phyloP scores from a whole-genome alignment of 30 jellyfish, hydroid and myxozoan species.

The Morbakka virulenta region DNA sequence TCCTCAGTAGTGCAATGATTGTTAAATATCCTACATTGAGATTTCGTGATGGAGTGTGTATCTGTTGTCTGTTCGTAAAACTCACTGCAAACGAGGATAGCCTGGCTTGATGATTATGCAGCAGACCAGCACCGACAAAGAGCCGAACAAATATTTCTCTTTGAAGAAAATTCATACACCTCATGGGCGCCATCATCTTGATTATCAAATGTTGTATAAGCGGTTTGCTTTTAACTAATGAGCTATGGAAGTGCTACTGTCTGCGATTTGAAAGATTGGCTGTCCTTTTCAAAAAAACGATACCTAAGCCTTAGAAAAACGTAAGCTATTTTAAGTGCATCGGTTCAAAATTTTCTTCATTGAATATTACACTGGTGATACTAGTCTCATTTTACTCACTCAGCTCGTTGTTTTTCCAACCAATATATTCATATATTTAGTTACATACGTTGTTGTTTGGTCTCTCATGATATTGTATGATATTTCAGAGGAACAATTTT shows the following conservation, averaged over 20 bases:
- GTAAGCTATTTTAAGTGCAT: slow-evolving; percentile 26
- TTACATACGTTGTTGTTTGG: slow-evolving; percentile 40
- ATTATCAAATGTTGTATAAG: slow-evolving; percentile 19
- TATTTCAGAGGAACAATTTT: slow-evolving; percentile 39
- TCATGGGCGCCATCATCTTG: slow-evolving; percentile 18
- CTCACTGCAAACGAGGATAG: slow-evolving; percentile 19
- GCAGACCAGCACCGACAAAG: slow-evolving; percentile 22
- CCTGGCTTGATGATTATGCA: slow-evolving; percentile 17
- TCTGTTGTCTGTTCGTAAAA: slow-evolving; percentile 21
- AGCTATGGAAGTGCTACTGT: background rate
- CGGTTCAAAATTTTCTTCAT: slow-evolving; percentile 24
- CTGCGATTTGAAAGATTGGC: slow-evolving; percentile 42
- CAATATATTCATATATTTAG: slow-evolving; percentile 37
- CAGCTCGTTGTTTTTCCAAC: slow-evolving; percentile 47
- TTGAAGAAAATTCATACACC: slow-evolving; percentile 23
- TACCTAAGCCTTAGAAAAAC: slow-evolving; percentile 27
- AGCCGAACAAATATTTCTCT: slow-evolving; percentile 38
- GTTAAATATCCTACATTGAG: slow-evolving; percentile 47
- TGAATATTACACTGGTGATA: slow-evolving; percentile 34
- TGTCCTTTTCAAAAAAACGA: slow-evolving; percentile 43
- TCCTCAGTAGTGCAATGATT: slow-evolving; percentile 28
- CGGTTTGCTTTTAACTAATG: slow-evolving; percentile 12
- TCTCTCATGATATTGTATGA: slow-evolving; percentile 38
- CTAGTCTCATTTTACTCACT: slow-evolving; percentile 43
- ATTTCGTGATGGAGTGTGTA: slow-evolving; percentile 16